These are phyloP conservation scores for Gymnodraco acuticeps DNA, from an alignment of 2,797 vertebrate genomes.

Conservation along the genomic window DNA sequence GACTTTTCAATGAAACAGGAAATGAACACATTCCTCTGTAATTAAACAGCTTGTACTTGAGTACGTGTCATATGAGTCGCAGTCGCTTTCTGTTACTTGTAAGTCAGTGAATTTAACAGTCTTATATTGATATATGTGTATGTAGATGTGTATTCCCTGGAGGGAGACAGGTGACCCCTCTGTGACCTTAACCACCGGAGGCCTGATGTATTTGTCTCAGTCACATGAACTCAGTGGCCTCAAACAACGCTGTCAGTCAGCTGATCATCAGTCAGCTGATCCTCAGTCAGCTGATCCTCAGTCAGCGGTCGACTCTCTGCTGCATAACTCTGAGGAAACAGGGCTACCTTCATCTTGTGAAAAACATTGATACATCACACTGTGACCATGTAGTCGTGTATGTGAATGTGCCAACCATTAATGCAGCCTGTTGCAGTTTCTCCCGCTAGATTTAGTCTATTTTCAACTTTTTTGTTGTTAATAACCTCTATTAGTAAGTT, in stretches of 20 bases:
- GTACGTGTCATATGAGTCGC: neutral
- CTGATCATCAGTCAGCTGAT: conserved; percentile 25
- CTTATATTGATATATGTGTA: neutral
- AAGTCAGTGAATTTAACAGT: neutral
- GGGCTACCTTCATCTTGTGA: neutral
- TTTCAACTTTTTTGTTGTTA: too few relatives aligned
- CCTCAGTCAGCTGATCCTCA: conserved; percentile 11
- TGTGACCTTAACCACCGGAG: conserved; percentile 30
- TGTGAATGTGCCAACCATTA: neutral
- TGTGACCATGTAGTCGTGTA: neutral
- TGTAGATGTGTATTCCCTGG: neutral
- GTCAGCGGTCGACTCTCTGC: conserved; percentile 32
- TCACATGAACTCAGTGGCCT: conserved; percentile 44
- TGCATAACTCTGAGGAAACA: conserved; percentile 8
- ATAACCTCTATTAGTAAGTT: too few relatives aligned
- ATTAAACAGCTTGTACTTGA: neutral
- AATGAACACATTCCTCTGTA: conserved; percentile 5
- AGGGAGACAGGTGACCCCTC: conserved; percentile 12
- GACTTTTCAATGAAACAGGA: conserved; percentile 12
- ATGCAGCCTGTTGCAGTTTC: too few relatives aligned
- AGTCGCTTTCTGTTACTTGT: neutral
- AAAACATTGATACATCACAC: neutral
- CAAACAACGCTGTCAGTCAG: conserved; percentile 28
- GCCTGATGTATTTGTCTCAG: conserved; percentile 41
- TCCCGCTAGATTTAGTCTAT: too few relatives aligned